phyloP scores from a whole-genome alignment of 53 echinoderm and acorn worm genomes.

The Echinometra lucunter region DNA sequence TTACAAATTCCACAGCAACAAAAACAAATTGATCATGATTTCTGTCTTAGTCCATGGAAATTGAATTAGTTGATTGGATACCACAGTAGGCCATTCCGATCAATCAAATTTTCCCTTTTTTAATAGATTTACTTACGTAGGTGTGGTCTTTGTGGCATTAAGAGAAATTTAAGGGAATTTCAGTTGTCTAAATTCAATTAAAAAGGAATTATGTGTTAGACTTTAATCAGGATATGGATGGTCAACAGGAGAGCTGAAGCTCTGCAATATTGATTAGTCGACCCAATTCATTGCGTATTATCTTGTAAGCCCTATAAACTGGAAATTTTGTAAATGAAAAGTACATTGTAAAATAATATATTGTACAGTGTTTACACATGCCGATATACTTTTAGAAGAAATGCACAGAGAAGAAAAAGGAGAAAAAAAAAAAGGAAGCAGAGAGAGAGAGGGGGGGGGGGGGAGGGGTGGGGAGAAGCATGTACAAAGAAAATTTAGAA shows the following conservation, averaged over 20 bases:
- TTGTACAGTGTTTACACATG: too few relatives aligned
- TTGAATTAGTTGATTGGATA: neutral
- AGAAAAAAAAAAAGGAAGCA: neutral
- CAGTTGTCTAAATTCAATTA: neutral
- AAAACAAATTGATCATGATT: constrained; percentile 37
- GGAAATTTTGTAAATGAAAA: too few relatives aligned
- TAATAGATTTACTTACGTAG: neutral
- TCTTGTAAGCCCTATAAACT: too few relatives aligned
- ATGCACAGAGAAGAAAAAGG: too few relatives aligned
- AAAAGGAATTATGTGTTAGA: neutral
- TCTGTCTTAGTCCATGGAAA: neutral
- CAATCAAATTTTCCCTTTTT: neutral
- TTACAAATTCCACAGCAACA: neutral
- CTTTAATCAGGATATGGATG: neutral
- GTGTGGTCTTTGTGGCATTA: neutral
- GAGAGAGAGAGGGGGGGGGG: neutral
- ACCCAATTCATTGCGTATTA: neutral
- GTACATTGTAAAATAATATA: too few relatives aligned
- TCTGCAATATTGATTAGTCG: neutral
- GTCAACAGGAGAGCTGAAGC: too few relatives aligned
- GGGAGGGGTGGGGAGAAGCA: neutral
- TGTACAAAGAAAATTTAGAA: neutral
- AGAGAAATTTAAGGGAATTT: too few relatives aligned
- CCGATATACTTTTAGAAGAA: too few relatives aligned
- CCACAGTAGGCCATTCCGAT: neutral